These are phyloP conservation scores for Isurus oxyrinchus DNA, from an alignment of 2,113 vertebrate species.

Conservation along the genomic window DNA sequence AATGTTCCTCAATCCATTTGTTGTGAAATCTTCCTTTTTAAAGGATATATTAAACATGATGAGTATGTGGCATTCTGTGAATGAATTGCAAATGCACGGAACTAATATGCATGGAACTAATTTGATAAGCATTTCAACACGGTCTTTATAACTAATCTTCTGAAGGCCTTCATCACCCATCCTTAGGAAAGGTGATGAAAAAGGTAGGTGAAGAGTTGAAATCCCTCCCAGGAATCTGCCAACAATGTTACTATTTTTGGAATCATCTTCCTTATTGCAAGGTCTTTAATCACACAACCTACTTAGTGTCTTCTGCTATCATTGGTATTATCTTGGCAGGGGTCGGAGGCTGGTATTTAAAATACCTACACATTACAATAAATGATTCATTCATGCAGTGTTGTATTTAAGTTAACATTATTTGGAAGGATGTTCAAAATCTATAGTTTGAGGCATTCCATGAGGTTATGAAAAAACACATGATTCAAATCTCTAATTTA, in stretches of 20 bases:
- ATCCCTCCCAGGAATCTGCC: not conserved
- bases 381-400: not conserved
- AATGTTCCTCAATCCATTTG: not conserved
- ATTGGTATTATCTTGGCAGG: not conserved
- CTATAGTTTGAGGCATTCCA: not conserved
- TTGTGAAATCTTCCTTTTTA: not conserved
- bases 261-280: not conserved
- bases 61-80: not conserved
- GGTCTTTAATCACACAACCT: not conserved
- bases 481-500: not conserved
- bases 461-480: not conserved
- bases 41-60: not conserved
- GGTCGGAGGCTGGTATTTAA: not conserved
- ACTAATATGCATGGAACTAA: not conserved
- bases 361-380: not conserved
- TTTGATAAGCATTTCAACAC: not conserved
- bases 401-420: not conserved
- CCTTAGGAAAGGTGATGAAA: not conserved
- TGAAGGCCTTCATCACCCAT: not conserved
- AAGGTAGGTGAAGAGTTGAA: not conserved
- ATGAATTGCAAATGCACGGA: not conserved
- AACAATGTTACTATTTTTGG: not conserved
- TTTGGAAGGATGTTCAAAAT: not conserved
- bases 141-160: not conserved
- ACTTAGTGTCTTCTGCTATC: not conserved